Percentiles rank a stretch among this genome's conserved stretches.
Evolutionary conservation across 2,888 invertebrate genomes (phyloP).

Genomic region (Incurvaria masculella): DNA sequence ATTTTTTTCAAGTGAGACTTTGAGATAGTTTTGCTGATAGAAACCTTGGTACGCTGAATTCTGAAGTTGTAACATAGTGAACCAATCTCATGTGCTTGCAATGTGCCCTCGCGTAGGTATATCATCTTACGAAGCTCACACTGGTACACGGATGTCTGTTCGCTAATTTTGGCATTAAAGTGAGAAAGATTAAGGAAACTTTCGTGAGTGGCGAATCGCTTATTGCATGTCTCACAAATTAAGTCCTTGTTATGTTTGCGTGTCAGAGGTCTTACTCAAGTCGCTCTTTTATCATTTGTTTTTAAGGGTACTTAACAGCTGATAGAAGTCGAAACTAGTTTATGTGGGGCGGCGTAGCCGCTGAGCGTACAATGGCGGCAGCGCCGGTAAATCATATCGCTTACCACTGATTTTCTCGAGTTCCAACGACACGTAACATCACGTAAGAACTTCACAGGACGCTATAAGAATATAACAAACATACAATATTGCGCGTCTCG

Average conservation of each 20-base stretch:
- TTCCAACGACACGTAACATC: too few species aligned
- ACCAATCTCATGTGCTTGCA: conserved; percentile 42
- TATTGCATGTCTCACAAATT: conserved; percentile 38
- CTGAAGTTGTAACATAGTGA: conserved; percentile 22
- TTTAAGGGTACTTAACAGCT: too few species aligned
- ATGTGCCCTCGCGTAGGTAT: conserved; percentile 36
- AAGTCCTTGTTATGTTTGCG: conserved; percentile 40
- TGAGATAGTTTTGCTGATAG: conserved; percentile 35
- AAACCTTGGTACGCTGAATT: conserved; percentile 39
- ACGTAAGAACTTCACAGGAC: too few species aligned
- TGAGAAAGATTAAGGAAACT: conserved; percentile 38
- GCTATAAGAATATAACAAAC: too few species aligned
- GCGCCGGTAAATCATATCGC: too few species aligned
- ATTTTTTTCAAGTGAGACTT: conserved; percentile 39
- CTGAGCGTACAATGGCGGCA: too few species aligned
- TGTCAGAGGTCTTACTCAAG: conserved; percentile 39
- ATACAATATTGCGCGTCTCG: too few species aligned
- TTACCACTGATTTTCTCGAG: too few species aligned
- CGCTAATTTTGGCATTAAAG: conserved; percentile 20
- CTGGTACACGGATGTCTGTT: conserved; percentile 25
- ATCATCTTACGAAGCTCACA: conserved; percentile 40
- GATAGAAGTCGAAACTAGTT: too few species aligned
- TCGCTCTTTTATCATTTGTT: conserved; percentile 47
- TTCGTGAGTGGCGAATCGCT: conserved; percentile 36
- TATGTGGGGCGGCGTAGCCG: too few species aligned